phyloP scores from a whole-genome alignment of 2,113 vertebrate species.

The Oxyruncus cristatus region DNA sequence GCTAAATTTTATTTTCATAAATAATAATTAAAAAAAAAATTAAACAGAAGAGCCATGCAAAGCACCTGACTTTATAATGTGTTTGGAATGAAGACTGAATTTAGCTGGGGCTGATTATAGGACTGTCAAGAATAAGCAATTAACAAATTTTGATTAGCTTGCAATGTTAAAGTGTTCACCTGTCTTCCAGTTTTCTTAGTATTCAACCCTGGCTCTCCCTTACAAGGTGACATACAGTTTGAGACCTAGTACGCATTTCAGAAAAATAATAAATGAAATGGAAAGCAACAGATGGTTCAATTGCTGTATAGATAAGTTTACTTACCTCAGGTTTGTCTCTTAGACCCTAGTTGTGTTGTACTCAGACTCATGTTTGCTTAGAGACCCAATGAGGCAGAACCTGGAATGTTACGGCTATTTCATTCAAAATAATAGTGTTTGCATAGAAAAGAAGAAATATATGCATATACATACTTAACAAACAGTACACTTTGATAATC shows the following conservation, averaged over 20 bases:
- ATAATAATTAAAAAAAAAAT: neutral
- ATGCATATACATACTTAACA: conserved; percentile 68
- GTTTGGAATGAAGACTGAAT: neutral
- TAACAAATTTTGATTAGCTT: neutral
- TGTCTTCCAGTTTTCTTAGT: neutral
- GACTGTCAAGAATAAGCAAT: neutral
- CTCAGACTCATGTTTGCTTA: conserved; percentile 99
- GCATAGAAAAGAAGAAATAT: conserved; percentile 76
- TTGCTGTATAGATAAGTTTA: conserved; percentile 42
- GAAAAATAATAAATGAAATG: conserved; percentile 33
- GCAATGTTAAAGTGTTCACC: neutral
- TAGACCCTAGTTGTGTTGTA: conserved; percentile 99
- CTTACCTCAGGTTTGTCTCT: conserved; percentile 94
- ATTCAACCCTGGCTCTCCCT: neutral
- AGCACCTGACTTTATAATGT: neutral
- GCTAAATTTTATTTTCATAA: neutral
- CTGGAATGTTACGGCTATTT: conserved; percentile 99
- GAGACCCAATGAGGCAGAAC: conserved; percentile 99
- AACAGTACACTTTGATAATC: conserved; percentile 8
- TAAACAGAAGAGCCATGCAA: conserved; percentile 52
- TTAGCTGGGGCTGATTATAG: neutral
- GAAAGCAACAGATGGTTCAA: conserved; percentile 19
- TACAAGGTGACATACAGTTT: neutral
- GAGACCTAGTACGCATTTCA: neutral
- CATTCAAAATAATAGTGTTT: conserved; percentile 90